Evolutionary conservation across 2,888 invertebrate genomes (phyloP).

Genomic region (Calliphora vomitoria): DNA sequence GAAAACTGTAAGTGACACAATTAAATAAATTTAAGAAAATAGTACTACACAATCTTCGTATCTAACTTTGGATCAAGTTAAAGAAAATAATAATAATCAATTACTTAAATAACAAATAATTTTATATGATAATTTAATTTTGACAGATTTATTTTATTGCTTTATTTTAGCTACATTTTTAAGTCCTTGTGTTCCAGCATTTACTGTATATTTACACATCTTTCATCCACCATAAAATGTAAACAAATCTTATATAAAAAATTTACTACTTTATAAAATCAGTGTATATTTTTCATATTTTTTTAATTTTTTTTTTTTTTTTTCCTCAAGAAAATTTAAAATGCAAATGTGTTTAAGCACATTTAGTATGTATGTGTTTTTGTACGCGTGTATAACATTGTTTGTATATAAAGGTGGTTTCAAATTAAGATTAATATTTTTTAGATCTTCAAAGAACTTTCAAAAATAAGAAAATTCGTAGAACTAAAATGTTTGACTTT

Average conservation of each 20-base stretch:
- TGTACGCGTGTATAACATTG: neutral
- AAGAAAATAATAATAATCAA: too few species aligned
- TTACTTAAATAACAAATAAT: too few species aligned
- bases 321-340: conserved; percentile 8
- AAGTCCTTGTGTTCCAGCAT: neutral
- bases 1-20: too few species aligned
- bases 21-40: too few species aligned
- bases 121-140: too few species aligned
- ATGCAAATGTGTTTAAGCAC: conserved; percentile 18
- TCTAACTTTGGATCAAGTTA: too few species aligned
- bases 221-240: neutral
- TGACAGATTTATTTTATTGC: too few species aligned
- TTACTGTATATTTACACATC: neutral
- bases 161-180: neutral
- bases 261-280: neutral
- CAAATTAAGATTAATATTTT: too few species aligned
- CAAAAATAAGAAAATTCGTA: too few species aligned
- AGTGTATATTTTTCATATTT: neutral
- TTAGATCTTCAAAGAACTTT: too few species aligned
- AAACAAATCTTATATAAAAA: neutral
- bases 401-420: neutral
- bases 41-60: too few species aligned
- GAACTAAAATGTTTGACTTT: too few species aligned
- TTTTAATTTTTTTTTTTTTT: neutral
- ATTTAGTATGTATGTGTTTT: neutral